Conservation (phyloP, 2,113 vertebrate species). For the Chloropsis cyanopogon region DNA sequence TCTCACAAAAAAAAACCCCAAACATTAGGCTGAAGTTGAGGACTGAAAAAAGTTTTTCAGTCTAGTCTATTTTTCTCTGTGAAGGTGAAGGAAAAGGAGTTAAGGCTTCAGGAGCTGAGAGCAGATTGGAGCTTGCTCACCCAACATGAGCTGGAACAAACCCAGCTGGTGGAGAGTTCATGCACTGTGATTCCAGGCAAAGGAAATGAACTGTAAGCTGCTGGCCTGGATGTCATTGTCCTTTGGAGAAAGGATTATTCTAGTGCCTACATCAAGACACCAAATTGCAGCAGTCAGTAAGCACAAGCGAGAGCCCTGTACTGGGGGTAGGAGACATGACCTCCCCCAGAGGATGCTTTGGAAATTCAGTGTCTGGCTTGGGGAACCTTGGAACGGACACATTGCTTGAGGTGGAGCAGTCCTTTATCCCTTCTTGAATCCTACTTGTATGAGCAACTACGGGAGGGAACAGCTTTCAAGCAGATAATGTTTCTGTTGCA, state of each 20-base stretch:
- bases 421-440: background rate
- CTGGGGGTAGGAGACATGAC: too few relatives aligned
- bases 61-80: background rate
- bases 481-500: background rate
- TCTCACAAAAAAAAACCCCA: background rate
- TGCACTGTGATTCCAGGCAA: background rate
- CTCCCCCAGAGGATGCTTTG: background rate
- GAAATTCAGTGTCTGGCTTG: background rate
- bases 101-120: background rate
- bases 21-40: background rate
- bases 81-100: background rate
- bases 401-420: background rate
- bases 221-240: background rate
- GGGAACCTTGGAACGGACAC: background rate
- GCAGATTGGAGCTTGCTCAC: background rate
- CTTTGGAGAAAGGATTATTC: background rate
- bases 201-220: background rate
- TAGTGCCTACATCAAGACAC: background rate
- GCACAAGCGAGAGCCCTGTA: accelerated
- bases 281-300: background rate
- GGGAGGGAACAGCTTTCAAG: background rate
- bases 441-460: background rate
- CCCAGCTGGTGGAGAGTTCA: background rate
- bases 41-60: background rate
- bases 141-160: accelerated